phyloP scores from a whole-genome alignment of 1,140 invertebrate genomes.

The Colletes latitarsis region DNA sequence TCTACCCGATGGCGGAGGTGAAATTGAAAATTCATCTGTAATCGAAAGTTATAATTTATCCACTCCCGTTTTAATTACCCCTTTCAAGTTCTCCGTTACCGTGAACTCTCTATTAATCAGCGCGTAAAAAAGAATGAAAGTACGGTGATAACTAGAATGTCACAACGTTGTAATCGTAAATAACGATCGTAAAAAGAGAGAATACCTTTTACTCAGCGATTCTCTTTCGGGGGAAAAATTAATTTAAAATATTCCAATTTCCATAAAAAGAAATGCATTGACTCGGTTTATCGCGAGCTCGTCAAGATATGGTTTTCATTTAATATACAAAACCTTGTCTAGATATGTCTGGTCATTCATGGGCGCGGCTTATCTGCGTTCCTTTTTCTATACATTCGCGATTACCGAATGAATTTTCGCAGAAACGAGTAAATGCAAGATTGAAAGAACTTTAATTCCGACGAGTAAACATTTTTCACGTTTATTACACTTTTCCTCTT shows the following conservation, averaged over 20 bases:
- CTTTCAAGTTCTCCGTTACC: background rate
- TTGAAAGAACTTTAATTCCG: background rate
- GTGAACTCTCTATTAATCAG: slow-evolving; percentile 13
- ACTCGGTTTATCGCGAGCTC: too few species aligned
- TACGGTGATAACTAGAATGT: background rate
- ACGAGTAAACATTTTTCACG: background rate
- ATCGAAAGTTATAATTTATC: slow-evolving; percentile 30
- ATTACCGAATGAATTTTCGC: background rate
- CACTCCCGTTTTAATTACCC: slow-evolving; percentile 19
- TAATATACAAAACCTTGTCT: too few species aligned
- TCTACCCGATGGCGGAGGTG: background rate
- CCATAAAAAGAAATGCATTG: too few species aligned
- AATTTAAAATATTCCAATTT: too few species aligned
- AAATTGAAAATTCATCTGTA: slow-evolving; percentile 21
- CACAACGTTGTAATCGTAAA: background rate
- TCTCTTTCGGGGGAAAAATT: too few species aligned
- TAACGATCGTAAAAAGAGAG: background rate
- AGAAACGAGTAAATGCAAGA: background rate
- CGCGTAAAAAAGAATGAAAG: slow-evolving; percentile 15
- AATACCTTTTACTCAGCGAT: background rate
- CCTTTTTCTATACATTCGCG: background rate
- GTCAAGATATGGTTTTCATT: too few species aligned
- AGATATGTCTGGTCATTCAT: too few species aligned
- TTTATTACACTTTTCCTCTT: background rate
- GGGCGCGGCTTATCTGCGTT: too few species aligned